phyloP scores from a whole-genome alignment of 1,140 invertebrate species.

The Chelonus insularis region DNA sequence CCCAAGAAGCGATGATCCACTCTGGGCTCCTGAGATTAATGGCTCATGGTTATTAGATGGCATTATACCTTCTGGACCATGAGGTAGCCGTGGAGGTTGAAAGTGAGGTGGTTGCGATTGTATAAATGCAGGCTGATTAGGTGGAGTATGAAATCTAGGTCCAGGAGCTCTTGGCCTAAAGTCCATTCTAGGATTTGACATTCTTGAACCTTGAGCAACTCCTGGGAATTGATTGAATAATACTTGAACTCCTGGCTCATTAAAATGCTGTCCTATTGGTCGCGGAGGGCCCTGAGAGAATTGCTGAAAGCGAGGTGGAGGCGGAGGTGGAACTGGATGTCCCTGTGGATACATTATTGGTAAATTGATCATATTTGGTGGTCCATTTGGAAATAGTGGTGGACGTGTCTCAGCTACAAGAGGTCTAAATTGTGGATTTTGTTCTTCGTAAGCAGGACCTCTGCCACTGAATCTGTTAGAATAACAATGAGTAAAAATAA shows the following conservation, averaged over 20 bases:
- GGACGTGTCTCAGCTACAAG: slow-evolving; percentile 44
- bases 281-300: slow-evolving; percentile 33
- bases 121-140: slow-evolving; percentile 39
- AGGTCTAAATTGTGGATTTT: slow-evolving; percentile 42
- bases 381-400: slow-evolving; percentile 39
- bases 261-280: slow-evolving; percentile 24
- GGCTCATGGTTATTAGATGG: slow-evolving; percentile 37
- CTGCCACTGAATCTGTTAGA: slow-evolving; percentile 4
- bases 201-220: slow-evolving; percentile 20
- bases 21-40: slow-evolving; percentile 39
- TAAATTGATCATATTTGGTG: slow-evolving; percentile 33
- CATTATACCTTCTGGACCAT: slow-evolving; percentile 9
- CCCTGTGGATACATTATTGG: slow-evolving; percentile 41
- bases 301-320: slow-evolving; percentile 33
- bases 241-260: slow-evolving; percentile 13
- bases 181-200: slow-evolving; percentile 26
- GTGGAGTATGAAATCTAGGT: slow-evolving; percentile 39
- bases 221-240: slow-evolving; percentile 30
- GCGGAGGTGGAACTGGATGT: slow-evolving; percentile 4
- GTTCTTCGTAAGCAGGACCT: slow-evolving; percentile 24
- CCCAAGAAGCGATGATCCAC: slow-evolving; percentile 33
- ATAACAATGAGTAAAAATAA: not conserved
- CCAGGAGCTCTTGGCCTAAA: slow-evolving; percentile 20
- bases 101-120: slow-evolving; percentile 33
- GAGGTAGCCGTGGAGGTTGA: slow-evolving; percentile 20